Percentiles rank a stretch among this genome's conserved stretches.
These are phyloP conservation scores for Pachyuromys duprasi DNA, from an alignment of 2,797 vertebrate genomes.

Conservation along the genomic window DNA sequence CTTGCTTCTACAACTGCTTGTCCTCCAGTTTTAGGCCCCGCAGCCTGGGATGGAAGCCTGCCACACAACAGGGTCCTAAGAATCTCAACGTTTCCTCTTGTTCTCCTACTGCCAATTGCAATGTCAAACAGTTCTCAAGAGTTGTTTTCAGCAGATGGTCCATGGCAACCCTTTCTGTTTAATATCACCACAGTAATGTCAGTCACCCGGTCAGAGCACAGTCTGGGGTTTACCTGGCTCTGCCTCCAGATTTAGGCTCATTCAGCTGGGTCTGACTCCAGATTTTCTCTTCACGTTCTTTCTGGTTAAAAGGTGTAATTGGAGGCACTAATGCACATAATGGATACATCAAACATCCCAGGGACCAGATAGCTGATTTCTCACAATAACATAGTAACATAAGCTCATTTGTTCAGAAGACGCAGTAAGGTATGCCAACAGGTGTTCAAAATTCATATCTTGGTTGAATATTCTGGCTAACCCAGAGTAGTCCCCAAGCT, in stretches of 20 bases:
- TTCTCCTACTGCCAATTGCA: slow-evolving; percentile 89
- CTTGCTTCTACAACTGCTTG: background rate
- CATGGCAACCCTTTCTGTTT: slow-evolving; percentile 95
- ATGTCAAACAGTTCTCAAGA: slow-evolving; percentile 91
- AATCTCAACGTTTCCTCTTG: slow-evolving; percentile 80
- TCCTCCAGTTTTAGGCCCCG: background rate
- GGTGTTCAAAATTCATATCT: background rate
- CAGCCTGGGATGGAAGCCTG: background rate
- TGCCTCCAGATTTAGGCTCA: slow-evolving; percentile 95
- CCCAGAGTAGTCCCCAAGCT: background rate
- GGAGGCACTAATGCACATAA: slow-evolving; percentile 94
- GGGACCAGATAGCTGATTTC: slow-evolving; percentile 98
- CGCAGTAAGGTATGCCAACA: background rate
- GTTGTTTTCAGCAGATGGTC: slow-evolving; percentile 96
- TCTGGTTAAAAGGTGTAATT: slow-evolving; percentile 94
- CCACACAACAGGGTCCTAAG: background rate
- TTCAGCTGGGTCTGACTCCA: slow-evolving; percentile 95
- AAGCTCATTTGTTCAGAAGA: slow-evolving; percentile 92
- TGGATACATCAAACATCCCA: slow-evolving; percentile 96
- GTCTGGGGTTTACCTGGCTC: slow-evolving; percentile 94
- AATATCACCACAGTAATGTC: slow-evolving; percentile 87
- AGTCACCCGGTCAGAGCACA: slow-evolving; percentile 92
- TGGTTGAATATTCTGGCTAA: background rate
- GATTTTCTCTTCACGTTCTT: slow-evolving; percentile 95
- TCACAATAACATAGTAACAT: slow-evolving; percentile 94